Base-by-base conservation (phyloP, 2,113 vertebrate species). In the Anarrhichthys ocellatus region DNA sequence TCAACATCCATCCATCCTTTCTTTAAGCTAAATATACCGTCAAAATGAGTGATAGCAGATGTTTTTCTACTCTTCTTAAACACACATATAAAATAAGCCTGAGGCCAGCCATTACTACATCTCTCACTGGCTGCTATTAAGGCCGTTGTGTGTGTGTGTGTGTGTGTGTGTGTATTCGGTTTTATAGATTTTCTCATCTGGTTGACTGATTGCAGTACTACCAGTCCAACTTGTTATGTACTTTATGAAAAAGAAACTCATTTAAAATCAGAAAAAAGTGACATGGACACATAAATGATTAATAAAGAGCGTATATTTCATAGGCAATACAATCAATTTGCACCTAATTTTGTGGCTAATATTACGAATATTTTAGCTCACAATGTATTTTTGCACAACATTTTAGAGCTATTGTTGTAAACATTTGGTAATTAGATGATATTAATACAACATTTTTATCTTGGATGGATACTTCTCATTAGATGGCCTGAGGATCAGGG, bases 31-130 rank as follows among this genome's bases (percentile, higher is more conserved):
- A 34, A 44, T 54, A 46, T 24, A 29, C 40, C 14, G 36, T 87
- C 63, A 76, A 29, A 67, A 17, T 48, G 88, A 88, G 58, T 44
- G 64, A 48, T n/a, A 76, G 52, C 87, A 86, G 78, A 87, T 85
- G 87, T 77, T 90, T 85, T 76, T 82, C 42, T 56, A 7, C 42
- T 70, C 18, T 72, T 52, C 46, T 56, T 46, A 69, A 46, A 81
- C 61, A 67, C 66, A 34, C 58, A 75, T 6, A 15, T 6, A 15
- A 52, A 64, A 58, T 27, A 34, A 24, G 64, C 76, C 81, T 0
- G 27, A 81, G 76, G 81, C 61, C 18, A 75, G 36, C 80, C 77
- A 89, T 83, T 83, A 86, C 58, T 46, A 66, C 64, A 18, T 56
- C 54, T 22, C 59, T 66, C 36, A 17, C 67, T 67, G 56, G 52